Conservation (phyloP, 2,888 invertebrate species). For the Ophion obscuratus region DNA sequence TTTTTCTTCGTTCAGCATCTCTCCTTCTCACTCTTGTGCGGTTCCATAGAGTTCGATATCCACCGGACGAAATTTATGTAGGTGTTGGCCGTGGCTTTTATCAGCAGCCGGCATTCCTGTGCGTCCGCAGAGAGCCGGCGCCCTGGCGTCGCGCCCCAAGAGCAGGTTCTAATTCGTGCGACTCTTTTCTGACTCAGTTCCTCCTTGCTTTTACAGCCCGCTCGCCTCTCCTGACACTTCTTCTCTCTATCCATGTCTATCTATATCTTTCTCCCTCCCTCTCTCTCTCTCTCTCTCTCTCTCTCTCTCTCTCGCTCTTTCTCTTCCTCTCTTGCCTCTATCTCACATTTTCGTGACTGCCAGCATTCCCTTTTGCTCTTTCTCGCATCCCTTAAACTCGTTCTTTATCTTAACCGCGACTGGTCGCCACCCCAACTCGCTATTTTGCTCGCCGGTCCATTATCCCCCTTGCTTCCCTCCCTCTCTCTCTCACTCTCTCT, state of each 20-base stretch:
- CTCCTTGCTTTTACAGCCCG: conserved; percentile 60
- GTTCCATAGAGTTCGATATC: conserved; percentile 72
- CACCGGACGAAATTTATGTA: conserved; percentile 82
- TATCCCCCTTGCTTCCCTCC: background rate
- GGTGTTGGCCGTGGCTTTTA: conserved; percentile 83
- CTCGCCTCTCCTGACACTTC: conserved; percentile 54
- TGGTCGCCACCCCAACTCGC: background rate
- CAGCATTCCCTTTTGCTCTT: conserved; percentile 6
- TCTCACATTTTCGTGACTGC: conserved; percentile 40
- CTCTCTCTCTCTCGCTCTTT: conserved; percentile 28
- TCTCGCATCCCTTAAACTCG: conserved; percentile 50
- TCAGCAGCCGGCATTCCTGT: conserved; percentile 83
- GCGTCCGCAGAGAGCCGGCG: conserved; percentile 79
- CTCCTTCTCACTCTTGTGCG: conserved; percentile 34
- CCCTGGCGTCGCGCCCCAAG: conserved; percentile 82
- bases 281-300: conserved; percentile 27
- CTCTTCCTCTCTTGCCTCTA: conserved; percentile 30
- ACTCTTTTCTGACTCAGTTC: conserved; percentile 68
- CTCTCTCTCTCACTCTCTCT: background rate
- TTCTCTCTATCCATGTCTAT: conserved; percentile 39
- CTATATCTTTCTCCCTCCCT: conserved; percentile 23
- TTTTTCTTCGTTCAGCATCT: conserved; percentile 17
- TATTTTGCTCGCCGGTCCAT: conserved; percentile 42
- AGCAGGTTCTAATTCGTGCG: conserved; percentile 84
- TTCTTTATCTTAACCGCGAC: conserved; percentile 47